Percentiles rank a stretch among this genome's conserved stretches.
Conservation (phyloP, 2,888 invertebrate species). For the Lithophane ornitopus region DNA sequence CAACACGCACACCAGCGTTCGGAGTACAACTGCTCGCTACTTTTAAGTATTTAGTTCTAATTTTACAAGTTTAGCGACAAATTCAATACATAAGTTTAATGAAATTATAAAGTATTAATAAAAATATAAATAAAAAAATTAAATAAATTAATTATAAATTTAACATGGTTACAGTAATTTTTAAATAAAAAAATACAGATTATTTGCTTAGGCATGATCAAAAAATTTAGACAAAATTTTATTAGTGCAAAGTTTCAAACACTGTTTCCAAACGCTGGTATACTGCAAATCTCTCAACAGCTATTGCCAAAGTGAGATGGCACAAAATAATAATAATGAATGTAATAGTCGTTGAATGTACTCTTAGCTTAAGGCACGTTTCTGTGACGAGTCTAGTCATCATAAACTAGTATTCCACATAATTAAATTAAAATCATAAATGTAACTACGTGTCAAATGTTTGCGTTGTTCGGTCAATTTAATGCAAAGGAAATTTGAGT, state of each 20-base stretch:
- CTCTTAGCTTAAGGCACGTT: slow-evolving; percentile 80
- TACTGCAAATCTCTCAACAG: slow-evolving; percentile 34
- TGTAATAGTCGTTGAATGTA: slow-evolving; percentile 78
- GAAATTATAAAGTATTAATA: background rate
- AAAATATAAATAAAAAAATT: too few species aligned
- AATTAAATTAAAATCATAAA: slow-evolving; percentile 63
- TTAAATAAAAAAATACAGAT: background rate
- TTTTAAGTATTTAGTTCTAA: background rate
- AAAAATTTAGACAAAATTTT: background rate
- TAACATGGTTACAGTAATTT: background rate
- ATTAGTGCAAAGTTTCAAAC: background rate
- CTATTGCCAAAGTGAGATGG: slow-evolving; percentile 75
- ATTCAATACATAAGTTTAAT: background rate
- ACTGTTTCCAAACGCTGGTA: slow-evolving; percentile 45
- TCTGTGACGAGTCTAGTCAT: slow-evolving; percentile 87
- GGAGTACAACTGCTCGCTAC: slow-evolving; percentile 24
- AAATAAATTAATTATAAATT: background rate
- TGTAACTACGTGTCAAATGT: slow-evolving; percentile 73
- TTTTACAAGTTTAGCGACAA: background rate
- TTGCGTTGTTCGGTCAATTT: slow-evolving; percentile 68
- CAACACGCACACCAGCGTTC: slow-evolving; percentile 38
- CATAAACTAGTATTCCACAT: slow-evolving; percentile 69
- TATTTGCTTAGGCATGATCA: background rate
- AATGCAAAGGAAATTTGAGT: slow-evolving; percentile 37
- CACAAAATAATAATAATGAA: slow-evolving; percentile 74